Evolutionary conservation across 2,888 invertebrate genomes (phyloP), one percentile per base, ranked within the genome.

Genomic region (Hoplodrina ambigua): DNA sequence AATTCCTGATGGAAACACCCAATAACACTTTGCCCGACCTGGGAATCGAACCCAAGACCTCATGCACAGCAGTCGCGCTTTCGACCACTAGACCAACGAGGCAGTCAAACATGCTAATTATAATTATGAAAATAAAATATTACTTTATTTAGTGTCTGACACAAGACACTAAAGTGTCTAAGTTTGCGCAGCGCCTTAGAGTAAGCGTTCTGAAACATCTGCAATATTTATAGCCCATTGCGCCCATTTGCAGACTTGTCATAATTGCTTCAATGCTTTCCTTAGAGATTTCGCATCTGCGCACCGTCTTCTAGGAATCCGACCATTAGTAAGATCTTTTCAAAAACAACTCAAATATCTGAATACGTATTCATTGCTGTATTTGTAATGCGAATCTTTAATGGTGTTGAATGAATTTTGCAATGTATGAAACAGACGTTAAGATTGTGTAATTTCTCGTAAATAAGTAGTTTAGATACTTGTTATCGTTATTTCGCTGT

Each of bases 181-280:
- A 37, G 37, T 37, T 8, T 37, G 37, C 8, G 8, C 37, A 37
- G 8, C 37, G 37, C 37, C 8, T 20, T 56, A 63, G 41, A 52
- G 10, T 41, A 33, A 37, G 65, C 55, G 20, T 55, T 52, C 46
- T 57, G 62, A 33, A 69, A 72, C 83, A 81, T 81, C 73, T 73
- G 80, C 66, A 85, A 87, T 88, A 88, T 90, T 91, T 89, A 90
- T 90, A 89, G 88, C 80, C 85, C 87, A 89, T 64, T 66, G 62
- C 54, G 25, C 3, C 66, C 71, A 78, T 91, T 90, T 88, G 87
- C 86, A 86, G 85, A 77, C 85, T 86, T 83, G 84, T 86, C 88
- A 87, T 91, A 90, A 91, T 90, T 88, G 87, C 85, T 87, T 83
- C 72, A 72, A 78, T 71, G 81, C 78, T 78, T 72, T 67, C 63